These are phyloP conservation scores for Rhombomys opimus DNA, from an alignment of 2,113 vertebrate species.

Conservation along the genomic window DNA sequence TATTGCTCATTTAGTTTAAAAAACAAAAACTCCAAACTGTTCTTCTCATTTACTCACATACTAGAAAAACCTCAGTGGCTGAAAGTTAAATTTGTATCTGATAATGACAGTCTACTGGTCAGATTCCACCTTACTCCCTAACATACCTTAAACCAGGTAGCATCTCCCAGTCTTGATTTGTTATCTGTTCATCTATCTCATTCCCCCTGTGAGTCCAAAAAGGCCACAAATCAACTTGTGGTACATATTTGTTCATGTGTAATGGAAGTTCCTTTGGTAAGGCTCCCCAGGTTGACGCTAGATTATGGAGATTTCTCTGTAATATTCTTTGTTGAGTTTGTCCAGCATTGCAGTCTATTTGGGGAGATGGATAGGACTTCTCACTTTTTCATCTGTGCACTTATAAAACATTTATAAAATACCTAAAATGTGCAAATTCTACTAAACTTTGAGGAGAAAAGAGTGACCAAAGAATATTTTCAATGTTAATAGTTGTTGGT, in stretches of 20 bases:
- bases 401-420: conserved; percentile 32
- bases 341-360: background rate
- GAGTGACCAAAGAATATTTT: background rate
- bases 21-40: background rate
- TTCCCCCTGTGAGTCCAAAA: background rate
- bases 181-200: background rate
- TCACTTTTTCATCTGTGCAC: background rate
- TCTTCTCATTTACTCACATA: background rate
- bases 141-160: background rate
- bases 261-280: conserved; percentile 39
- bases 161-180: conserved; percentile 28
- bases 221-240: background rate
- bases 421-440: background rate
- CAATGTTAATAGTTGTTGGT: background rate
- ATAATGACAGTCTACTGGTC: background rate
- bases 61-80: background rate
- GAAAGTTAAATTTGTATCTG: conserved; percentile 7
- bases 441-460: background rate
- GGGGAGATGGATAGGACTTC: background rate
- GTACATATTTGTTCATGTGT: conserved; percentile 2
- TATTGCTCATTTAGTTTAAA: background rate
- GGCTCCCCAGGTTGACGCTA: background rate
- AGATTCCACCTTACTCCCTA: conserved; percentile 10
- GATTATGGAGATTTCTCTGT: conserved; percentile 22
- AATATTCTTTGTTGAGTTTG: background rate